These are phyloP conservation scores for Ardeotis arabs DNA, from an alignment of 2,113 vertebrate species.

Conservation along the genomic window DNA sequence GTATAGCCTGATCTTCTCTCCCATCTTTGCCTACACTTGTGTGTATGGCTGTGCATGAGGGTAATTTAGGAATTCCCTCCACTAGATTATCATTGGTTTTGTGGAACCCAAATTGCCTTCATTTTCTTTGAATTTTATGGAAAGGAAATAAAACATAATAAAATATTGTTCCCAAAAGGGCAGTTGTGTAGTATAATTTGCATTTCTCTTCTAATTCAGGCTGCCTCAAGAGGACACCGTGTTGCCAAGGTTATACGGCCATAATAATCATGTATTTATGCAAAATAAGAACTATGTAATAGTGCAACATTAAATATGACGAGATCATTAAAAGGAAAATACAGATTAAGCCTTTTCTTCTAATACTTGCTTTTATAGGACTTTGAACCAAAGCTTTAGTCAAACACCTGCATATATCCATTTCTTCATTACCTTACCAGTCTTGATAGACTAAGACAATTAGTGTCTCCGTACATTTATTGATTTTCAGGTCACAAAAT, in stretches of 20 bases:
- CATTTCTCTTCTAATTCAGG: conserved; percentile 65
- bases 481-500: background rate
- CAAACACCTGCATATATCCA: background rate
- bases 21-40: background rate
- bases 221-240: conserved; percentile 61
- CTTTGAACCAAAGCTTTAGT: background rate
- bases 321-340: conserved; percentile 32
- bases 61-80: conserved; percentile 12
- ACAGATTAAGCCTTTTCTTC: conserved; percentile 11
- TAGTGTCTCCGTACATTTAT: background rate
- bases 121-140: conserved; percentile 65
- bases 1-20: background rate
- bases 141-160: conserved; percentile 68
- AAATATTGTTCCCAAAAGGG: conserved; percentile 68
- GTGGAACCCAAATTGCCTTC: conserved; percentile 49
- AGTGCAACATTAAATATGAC: background rate
- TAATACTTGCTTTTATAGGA: background rate
- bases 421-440: background rate
- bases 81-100: conserved; percentile 2
- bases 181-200: conserved; percentile 50
- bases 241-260: conserved; percentile 68
- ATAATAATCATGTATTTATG: conserved; percentile 57
- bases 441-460: background rate
- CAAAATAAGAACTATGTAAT: conserved; percentile 59
- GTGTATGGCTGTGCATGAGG: background rate